Conservation (phyloP, 1,140 invertebrate genomes). For the Camponotus floridanus region DNA sequence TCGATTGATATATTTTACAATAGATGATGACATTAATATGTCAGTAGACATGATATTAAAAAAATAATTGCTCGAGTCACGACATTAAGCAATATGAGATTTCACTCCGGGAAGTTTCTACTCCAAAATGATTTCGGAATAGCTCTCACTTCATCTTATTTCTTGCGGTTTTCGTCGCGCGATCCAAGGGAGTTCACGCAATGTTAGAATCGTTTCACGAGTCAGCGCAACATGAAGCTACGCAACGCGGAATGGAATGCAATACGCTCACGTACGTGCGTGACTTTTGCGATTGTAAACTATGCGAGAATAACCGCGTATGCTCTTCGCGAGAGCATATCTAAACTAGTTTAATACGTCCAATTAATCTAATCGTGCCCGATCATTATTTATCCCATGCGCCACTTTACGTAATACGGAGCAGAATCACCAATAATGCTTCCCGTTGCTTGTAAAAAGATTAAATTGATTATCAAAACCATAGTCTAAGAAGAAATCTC, state of each 20-base stretch:
- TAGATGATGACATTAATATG: not conserved
- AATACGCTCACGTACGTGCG: not conserved
- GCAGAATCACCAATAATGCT: conserved; percentile 41
- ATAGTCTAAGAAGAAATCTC: conserved; percentile 28
- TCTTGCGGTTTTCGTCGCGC: not conserved
- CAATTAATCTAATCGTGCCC: conserved; percentile 74
- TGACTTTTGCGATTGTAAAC: conserved; percentile 23
- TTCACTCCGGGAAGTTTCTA: not conserved
- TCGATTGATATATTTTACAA: not conserved
- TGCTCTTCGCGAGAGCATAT: conserved; percentile 35
- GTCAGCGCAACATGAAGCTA: not conserved
- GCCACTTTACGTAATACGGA: conserved; percentile 61
- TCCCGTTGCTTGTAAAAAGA: conserved; percentile 46
- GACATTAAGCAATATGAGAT: not conserved
- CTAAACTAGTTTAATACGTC: conserved; percentile 73
- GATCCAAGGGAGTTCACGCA: conserved; percentile 34
- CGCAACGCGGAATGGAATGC: not conserved
- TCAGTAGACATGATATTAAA: not conserved
- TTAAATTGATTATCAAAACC: not conserved
- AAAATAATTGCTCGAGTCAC: not conserved
- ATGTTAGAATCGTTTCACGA: conserved; percentile 40
- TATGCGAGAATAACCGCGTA: conserved; percentile 39
- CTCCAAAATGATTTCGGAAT: not conserved
- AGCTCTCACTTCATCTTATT: not conserved
- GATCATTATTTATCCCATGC: conserved; percentile 68